These are phyloP conservation scores for Australoheros facetus DNA, from an alignment of 2,797 vertebrate species.

Conservation along the genomic window DNA sequence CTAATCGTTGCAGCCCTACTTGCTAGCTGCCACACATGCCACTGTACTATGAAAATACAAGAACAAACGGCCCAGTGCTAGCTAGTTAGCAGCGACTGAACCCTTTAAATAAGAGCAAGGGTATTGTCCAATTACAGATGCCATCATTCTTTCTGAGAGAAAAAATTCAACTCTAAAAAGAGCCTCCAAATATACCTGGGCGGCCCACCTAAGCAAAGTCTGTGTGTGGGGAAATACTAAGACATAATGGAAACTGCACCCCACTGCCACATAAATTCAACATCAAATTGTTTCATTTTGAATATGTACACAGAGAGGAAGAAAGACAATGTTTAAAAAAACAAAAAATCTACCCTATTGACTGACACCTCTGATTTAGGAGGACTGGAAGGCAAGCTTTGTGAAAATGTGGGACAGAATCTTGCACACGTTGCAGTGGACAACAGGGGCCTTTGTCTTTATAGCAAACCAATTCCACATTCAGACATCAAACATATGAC, in stretches of 20 bases:
- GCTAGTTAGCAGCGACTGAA: background rate
- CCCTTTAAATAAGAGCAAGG: background rate
- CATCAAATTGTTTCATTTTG: conserved; percentile 10
- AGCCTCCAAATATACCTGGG: background rate
- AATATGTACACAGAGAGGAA: conserved; percentile 5
- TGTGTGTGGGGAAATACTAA: background rate
- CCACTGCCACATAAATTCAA: conserved; percentile 20
- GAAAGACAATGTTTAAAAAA: conserved; percentile 9
- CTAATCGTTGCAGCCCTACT: no score
- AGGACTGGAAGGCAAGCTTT: background rate
- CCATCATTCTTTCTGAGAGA: background rate
- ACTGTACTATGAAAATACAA: background rate
- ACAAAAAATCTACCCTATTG: background rate
- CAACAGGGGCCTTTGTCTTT: no score
- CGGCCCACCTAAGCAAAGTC: background rate
- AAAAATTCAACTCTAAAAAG: background rate
- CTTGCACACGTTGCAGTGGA: background rate
- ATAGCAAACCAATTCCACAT: background rate
- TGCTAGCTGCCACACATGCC: background rate
- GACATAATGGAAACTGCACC: conserved; percentile 40
- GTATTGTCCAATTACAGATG: background rate
- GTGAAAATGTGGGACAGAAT: background rate
- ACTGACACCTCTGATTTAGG: background rate
- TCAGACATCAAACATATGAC: background rate
- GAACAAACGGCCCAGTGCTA: background rate